These are phyloP conservation scores for Noctilio leporinus DNA, from an alignment of 2,113 vertebrate genomes.

Conservation along the genomic window DNA sequence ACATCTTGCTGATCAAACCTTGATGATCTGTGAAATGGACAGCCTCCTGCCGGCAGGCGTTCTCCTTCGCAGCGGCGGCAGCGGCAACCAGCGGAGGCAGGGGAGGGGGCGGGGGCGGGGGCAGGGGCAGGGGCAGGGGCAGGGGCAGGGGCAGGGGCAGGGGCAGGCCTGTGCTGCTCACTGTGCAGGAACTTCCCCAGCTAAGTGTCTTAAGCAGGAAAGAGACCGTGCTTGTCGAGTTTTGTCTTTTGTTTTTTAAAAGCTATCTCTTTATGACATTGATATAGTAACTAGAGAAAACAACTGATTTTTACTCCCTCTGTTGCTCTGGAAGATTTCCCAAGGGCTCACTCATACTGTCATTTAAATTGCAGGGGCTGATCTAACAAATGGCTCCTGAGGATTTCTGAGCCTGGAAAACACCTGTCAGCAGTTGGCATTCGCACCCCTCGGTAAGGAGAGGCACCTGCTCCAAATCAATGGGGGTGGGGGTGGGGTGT, in stretches of 20 bases:
- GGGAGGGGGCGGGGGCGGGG: too few species aligned
- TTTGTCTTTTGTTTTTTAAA: not conserved
- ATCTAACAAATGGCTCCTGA: not conserved
- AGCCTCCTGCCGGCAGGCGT: rapidly evolving
- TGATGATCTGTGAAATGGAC: not conserved
- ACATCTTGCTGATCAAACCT: not conserved
- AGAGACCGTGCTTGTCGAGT: not conserved
- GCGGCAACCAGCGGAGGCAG: not conserved
- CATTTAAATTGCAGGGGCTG: conserved; percentile 49
- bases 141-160: not conserved
- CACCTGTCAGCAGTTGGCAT: not conserved
- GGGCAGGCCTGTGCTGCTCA: not conserved
- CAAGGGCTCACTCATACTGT: not conserved
- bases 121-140: too few species aligned
- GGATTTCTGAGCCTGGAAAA: not conserved
- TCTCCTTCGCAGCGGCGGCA: not conserved
- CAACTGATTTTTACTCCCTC: not conserved
- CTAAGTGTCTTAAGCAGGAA: not conserved
- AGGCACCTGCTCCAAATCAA: not conserved
- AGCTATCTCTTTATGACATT: not conserved
- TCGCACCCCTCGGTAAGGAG: not conserved
- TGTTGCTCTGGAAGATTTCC: not conserved
- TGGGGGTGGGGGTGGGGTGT: not conserved
- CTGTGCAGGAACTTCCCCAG: not conserved
- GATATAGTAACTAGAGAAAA: not conserved